These are phyloP conservation scores for Chrysogorgia sp. DNA, from an alignment of 92 coral and sea anemone species.

Conservation along the genomic window DNA sequence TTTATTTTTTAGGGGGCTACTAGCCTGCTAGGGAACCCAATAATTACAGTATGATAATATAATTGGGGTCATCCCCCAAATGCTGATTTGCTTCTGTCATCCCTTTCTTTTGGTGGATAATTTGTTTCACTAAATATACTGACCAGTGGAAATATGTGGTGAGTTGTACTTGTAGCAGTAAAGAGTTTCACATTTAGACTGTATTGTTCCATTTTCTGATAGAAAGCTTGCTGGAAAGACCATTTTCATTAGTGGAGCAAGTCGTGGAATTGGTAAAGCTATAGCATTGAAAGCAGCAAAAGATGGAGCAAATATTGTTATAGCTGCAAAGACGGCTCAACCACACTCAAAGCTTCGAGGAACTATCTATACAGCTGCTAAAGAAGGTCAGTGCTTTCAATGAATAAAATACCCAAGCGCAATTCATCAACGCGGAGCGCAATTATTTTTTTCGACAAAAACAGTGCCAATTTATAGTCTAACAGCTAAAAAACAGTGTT, in stretches of 20 bases:
- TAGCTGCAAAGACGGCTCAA: slow-evolving; percentile 90
- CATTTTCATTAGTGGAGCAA: slow-evolving; percentile 87
- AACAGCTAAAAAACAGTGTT: too few species aligned
- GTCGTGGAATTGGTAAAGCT: slow-evolving; percentile 98
- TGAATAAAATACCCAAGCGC: neutral
- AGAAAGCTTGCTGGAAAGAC: slow-evolving; percentile 95
- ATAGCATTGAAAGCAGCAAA: slow-evolving; percentile 92
- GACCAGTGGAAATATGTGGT: too few species aligned
- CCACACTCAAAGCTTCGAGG: slow-evolving; percentile 90
- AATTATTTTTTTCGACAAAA: neutral
- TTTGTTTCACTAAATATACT: too few species aligned
- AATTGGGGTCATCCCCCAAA: too few species aligned
- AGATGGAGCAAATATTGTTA: slow-evolving; percentile 93
- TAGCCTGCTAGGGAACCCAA: too few species aligned
- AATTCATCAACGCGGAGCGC: neutral
- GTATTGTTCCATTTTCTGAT: neutral
- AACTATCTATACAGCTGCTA: slow-evolving; percentile 91
- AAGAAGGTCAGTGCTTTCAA: slow-evolving; percentile 68
- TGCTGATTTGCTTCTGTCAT: too few species aligned
- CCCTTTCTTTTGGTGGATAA: too few species aligned
- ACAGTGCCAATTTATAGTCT: too few species aligned
- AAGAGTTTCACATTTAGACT: neutral
- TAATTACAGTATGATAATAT: too few species aligned
- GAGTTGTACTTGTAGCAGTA: neutral
- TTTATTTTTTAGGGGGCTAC: too few species aligned